A percentile compares a stretch with the other conserved stretches of the same genome.
Conservation (phyloP, 1,140 invertebrate genomes). For the Chionoecetes opilio region DNA sequence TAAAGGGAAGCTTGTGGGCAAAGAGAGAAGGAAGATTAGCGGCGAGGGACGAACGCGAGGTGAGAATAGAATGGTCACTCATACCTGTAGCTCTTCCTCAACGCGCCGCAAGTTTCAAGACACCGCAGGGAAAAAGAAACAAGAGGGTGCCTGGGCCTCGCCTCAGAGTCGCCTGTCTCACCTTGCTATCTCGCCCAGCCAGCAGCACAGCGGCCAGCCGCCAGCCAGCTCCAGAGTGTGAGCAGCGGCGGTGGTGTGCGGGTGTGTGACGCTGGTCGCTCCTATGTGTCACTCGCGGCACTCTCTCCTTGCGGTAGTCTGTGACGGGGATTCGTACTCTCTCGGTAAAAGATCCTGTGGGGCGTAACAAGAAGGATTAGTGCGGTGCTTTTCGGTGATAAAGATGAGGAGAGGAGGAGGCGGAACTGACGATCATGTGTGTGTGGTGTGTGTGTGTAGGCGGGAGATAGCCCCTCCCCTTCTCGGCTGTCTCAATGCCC, state of each 20-base stretch:
- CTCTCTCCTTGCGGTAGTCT: neutral
- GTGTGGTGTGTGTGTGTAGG: constrained; percentile 35
- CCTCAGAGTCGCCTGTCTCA: constrained; percentile 5
- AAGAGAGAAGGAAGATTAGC: neutral
- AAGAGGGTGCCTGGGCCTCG: neutral
- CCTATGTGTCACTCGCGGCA: neutral
- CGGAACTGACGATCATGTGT: neutral
- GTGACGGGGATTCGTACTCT: too few relatives aligned
- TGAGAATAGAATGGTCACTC: neutral
- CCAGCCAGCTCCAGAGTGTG: constrained; percentile 10
- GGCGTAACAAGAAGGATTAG: neutral
- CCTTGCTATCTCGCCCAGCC: neutral
- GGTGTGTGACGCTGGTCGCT: neutral
- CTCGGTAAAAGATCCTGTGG: neutral
- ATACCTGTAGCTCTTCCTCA: neutral
- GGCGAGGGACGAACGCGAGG: neutral
- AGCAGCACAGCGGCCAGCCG: too few relatives aligned
- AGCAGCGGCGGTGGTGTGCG: neutral
- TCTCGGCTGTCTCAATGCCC: neutral
- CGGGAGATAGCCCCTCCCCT: neutral
- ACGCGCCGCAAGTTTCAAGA: neutral
- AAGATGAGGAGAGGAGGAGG: neutral
- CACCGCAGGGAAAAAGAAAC: neutral
- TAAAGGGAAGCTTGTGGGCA: neutral
- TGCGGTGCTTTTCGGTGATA: neutral